A percentile compares a stretch with the other conserved stretches of the same genome.
Evolutionary conservation across 2,888 invertebrate species (phyloP).

Genomic region (Callosobruchus maculatus): DNA sequence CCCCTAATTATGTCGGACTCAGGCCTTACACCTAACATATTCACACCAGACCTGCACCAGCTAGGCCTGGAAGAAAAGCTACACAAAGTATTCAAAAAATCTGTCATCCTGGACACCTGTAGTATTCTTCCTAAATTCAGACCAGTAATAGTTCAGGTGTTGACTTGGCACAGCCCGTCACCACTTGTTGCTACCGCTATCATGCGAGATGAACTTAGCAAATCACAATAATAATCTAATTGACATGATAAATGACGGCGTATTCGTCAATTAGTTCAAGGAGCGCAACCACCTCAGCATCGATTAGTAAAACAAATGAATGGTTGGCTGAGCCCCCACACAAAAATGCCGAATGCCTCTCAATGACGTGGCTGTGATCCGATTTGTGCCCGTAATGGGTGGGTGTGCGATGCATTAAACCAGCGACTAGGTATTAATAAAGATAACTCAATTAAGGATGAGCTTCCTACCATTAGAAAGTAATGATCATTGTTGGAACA

Average conservation of each 20-base stretch:
- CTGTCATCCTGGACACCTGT: too few relatives aligned
- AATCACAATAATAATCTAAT: not conserved
- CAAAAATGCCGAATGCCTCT: not conserved
- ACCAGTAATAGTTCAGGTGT: too few relatives aligned
- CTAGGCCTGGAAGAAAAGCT: too few relatives aligned
- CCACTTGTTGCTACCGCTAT: too few relatives aligned
- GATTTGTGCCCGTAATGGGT: conserved; percentile 2
- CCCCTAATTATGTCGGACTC: too few relatives aligned
- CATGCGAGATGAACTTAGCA: too few relatives aligned
- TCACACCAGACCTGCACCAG: too few relatives aligned
- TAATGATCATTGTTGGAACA: conserved; percentile 18
- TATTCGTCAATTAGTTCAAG: not conserved
- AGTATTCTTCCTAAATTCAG: too few relatives aligned
- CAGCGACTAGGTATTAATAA: conserved; percentile 25
- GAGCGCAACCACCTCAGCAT: not conserved
- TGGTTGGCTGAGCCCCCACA: not conserved
- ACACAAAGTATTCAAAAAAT: too few relatives aligned
- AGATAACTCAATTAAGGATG: conserved; percentile 37
- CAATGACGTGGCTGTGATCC: conserved; percentile 1
- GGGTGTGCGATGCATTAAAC: conserved; percentile 8
- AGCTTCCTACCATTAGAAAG: conserved; percentile 24
- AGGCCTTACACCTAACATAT: too few relatives aligned
- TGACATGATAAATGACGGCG: not conserved
- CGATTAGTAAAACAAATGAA: not conserved
- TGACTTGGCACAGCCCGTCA: too few relatives aligned